These are phyloP conservation scores for Andrena camellia DNA, from an alignment of 2,888 invertebrate species.

Conservation along the genomic window DNA sequence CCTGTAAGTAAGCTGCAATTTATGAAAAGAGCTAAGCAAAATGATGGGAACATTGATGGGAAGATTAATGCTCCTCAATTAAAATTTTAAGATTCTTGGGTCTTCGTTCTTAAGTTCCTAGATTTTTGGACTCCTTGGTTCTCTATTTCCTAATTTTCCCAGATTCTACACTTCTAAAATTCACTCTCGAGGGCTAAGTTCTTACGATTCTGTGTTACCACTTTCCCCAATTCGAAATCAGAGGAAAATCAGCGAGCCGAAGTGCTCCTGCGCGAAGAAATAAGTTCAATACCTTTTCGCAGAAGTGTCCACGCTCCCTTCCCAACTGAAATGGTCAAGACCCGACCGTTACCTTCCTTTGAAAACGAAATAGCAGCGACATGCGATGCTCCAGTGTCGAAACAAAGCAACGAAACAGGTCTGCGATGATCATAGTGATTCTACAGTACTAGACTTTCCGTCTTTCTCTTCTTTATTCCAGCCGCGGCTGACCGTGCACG, in stretches of 20 bases:
- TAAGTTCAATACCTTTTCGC: not conserved
- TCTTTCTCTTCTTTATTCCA: conserved; percentile 25
- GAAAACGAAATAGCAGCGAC: conserved; percentile 31
- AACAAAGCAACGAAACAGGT: conserved; percentile 75
- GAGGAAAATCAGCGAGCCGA: not conserved
- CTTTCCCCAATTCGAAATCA: not conserved
- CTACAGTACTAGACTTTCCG: conserved; percentile 48
- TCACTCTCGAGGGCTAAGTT: not conserved
- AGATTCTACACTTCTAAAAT: not conserved
- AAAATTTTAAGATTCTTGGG: too few species aligned
- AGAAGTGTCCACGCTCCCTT: not conserved
- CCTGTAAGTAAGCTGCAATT: not conserved
- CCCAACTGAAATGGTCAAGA: not conserved
- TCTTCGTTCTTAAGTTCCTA: not conserved
- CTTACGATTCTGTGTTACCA: not conserved
- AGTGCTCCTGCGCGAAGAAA: not conserved
- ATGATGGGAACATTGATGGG: too few species aligned
- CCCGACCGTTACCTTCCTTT: conserved; percentile 38
- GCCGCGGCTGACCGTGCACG: conserved; percentile 19
- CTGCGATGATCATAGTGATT: conserved; percentile 73
- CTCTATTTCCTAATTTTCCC: not conserved
- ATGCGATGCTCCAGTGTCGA: conserved; percentile 54
- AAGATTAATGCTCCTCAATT: too few species aligned
- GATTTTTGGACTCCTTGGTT: not conserved
- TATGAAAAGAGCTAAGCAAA: too few species aligned